Percentiles rank a stretch among this genome's conserved stretches.
Conservation (phyloP, 2,113 vertebrate species). For the Myotis yumanensis region DNA sequence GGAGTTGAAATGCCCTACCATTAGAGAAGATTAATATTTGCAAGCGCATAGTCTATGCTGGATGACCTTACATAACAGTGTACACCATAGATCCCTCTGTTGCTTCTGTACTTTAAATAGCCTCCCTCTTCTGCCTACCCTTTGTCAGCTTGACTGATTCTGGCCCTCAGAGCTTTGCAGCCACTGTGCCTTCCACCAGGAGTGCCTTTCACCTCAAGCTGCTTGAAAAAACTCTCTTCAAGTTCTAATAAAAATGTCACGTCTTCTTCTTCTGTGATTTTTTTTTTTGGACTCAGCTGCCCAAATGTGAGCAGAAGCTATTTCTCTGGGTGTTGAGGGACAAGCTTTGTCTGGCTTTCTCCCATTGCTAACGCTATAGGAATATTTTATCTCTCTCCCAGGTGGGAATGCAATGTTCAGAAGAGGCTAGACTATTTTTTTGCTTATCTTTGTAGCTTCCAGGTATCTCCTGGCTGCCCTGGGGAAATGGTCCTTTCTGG, state of each 20-base stretch:
- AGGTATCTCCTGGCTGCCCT: rapidly evolving
- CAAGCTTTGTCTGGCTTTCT: neutral
- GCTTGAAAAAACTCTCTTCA: neutral
- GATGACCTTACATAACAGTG: rapidly evolving
- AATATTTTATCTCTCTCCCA: neutral
- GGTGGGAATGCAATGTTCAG: too few species aligned
- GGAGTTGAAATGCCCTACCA: neutral
- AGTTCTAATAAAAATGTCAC: neutral
- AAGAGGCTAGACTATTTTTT: neutral
- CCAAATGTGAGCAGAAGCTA: rapidly evolving
- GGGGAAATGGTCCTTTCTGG: neutral
- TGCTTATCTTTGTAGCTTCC: neutral
- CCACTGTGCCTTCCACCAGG: neutral
- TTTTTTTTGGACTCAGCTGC: neutral
- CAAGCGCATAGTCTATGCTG: neutral
- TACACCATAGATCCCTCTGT: neutral
- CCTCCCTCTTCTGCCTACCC: rapidly evolving
- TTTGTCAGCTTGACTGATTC: rapidly evolving
- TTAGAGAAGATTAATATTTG: neutral
- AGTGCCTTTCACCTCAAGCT: rapidly evolving
- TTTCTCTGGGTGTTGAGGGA: neutral
- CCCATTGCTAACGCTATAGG: too few species aligned
- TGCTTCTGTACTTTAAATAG: rapidly evolving
- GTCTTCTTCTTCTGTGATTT: neutral
- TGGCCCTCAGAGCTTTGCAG: neutral